Evolutionary conservation across 2,797 vertebrate genomes (phyloP).

Genomic region (Eutrigla gurnardus): DNA sequence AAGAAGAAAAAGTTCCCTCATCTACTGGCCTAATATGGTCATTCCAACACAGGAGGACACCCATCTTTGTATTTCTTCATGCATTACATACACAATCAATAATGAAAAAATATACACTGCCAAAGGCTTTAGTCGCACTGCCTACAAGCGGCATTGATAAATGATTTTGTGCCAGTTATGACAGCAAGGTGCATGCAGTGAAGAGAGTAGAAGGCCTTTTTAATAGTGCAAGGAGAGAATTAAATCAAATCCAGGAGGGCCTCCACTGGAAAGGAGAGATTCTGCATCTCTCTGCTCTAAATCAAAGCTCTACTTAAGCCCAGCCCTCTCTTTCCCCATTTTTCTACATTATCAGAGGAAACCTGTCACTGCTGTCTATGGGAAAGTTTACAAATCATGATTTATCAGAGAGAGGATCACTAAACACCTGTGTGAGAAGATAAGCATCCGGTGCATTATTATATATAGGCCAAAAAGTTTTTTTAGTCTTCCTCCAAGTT

Average conservation of each 20-base stretch:
- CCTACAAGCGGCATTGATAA: conserved; percentile 82
- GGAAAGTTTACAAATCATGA: conserved; percentile 83
- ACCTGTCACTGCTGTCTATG: conserved; percentile 82
- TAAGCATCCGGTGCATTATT: conserved; percentile 69
- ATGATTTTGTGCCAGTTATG: conserved; percentile 88
- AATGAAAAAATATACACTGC: conserved; percentile 81
- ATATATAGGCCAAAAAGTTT: conserved; percentile 74
- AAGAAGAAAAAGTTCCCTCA: conserved; percentile 64
- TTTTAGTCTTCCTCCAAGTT: conserved; percentile 53
- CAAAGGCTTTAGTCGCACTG: conserved; percentile 75
- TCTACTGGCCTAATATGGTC: conserved; percentile 74
- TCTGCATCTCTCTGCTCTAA: conserved; percentile 81
- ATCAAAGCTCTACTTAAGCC: conserved; percentile 81
- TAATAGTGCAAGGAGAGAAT: conserved; percentile 86
- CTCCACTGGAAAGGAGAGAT: conserved; percentile 78
- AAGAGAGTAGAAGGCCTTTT: conserved; percentile 84
- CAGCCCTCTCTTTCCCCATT: conserved; percentile 78
- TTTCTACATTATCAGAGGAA: conserved; percentile 83
- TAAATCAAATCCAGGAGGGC: conserved; percentile 85
- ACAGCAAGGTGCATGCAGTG: conserved; percentile 83
- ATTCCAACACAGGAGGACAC: conserved; percentile 76
- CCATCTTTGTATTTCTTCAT: conserved; percentile 76
- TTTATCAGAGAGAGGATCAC: conserved; percentile 77
- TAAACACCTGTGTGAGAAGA: conserved; percentile 81
- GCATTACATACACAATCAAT: conserved; percentile 85